Conservation (phyloP, 2,113 vertebrate species). For the Shinisaurus crocodilurus region DNA sequence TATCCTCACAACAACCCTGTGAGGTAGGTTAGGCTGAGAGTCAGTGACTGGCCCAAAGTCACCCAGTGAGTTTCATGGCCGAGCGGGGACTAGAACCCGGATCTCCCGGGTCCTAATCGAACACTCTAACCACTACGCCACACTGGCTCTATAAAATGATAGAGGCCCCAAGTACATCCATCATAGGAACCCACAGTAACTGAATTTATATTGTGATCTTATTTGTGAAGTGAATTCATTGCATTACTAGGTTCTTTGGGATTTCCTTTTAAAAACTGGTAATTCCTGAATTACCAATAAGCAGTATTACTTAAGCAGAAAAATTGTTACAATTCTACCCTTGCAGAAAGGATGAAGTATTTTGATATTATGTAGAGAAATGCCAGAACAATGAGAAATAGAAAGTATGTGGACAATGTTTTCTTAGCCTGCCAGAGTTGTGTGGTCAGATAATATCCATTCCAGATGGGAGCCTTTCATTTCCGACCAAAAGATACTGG, state of each 20-base stretch:
- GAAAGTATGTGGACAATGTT: neutral
- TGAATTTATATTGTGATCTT: neutral
- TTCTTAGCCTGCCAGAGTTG: neutral
- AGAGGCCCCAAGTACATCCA: neutral
- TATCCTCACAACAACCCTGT: too few species aligned
- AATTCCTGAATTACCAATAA: neutral
- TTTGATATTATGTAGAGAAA: neutral
- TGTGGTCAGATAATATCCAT: too few species aligned
- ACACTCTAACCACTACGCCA: too few species aligned
- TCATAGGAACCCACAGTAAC: too few species aligned
- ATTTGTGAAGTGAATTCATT: neutral
- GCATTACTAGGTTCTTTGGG: neutral
- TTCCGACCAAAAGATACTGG: neutral
- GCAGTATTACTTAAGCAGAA: neutral
- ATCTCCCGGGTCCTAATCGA: too few species aligned
- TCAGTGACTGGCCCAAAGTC: too few species aligned
- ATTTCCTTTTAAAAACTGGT: neutral
- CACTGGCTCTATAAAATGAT: neutral
- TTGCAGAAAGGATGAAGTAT: neutral
- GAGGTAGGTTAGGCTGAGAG: too few species aligned
- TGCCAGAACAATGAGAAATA: neutral
- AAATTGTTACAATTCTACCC: neutral
- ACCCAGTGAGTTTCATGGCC: too few species aligned
- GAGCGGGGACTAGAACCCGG: too few species aligned
- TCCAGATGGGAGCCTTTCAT: neutral